Percentiles rank a stretch among this genome's conserved stretches.
Evolutionary conservation across 2,888 invertebrate species (phyloP).

Genomic region (Dysmachus trigonus): DNA sequence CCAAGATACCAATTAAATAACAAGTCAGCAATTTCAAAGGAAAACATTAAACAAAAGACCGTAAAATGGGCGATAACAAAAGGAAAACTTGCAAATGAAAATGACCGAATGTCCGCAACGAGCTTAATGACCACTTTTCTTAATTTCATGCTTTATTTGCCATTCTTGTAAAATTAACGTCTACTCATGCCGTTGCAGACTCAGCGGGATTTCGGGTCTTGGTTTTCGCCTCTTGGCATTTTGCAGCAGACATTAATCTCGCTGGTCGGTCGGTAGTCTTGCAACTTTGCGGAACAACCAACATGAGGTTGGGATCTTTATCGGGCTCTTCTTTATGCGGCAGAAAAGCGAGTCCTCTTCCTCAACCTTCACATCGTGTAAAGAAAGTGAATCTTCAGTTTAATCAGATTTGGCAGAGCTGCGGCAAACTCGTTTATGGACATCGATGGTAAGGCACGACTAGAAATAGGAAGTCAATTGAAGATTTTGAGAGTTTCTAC

Average conservation of each 20-base stretch:
- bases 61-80: not conserved
- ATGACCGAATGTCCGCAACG: not conserved
- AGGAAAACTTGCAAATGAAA: not conserved
- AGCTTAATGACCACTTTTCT: not conserved
- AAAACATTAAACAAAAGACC: not conserved
- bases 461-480: not conserved
- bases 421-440: not conserved
- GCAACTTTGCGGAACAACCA: not conserved
- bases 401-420: not conserved
- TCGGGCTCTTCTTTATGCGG: not conserved
- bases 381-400: slow-evolving; percentile 13
- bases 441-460: slow-evolving; percentile 1
- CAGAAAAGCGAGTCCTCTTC: not conserved
- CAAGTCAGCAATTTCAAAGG: not conserved
- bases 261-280: not conserved
- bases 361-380: not conserved
- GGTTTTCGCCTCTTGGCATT: not conserved
- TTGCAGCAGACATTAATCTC: not conserved
- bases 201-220: not conserved
- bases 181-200: not conserved
- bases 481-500: not conserved
- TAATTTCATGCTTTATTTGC: not conserved
- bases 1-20: not conserved
- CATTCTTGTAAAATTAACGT: not conserved
- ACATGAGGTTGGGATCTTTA: not conserved